Evolutionary conservation across 1,140 invertebrate genomes (phyloP).

Genomic region (Bombus picipes): DNA sequence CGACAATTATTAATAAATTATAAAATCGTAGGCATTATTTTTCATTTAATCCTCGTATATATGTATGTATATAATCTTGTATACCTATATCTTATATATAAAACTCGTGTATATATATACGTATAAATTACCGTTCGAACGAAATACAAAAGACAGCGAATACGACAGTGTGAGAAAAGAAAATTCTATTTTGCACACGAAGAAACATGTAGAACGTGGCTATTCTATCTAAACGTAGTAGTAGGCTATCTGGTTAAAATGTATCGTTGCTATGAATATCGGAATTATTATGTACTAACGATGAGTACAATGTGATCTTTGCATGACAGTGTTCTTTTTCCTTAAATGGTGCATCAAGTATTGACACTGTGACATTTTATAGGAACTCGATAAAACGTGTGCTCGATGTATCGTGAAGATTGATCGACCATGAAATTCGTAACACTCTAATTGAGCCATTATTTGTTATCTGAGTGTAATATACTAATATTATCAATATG

Average conservation of each 20-base stretch:
- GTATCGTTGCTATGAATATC: conserved; percentile 11
- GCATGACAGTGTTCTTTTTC: conserved; percentile 18
- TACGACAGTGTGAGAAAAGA: background rate
- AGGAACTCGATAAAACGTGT: conserved; percentile 18
- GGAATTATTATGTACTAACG: background rate
- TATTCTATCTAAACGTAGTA: background rate
- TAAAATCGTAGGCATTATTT: background rate
- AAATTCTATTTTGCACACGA: background rate
- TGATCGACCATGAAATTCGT: conserved; percentile 45
- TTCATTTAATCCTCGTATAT: background rate
- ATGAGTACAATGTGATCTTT: conserved; percentile 11
- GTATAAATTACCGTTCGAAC: background rate
- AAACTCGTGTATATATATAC: background rate
- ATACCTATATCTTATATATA: background rate
- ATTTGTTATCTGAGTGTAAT: conserved; percentile 67
- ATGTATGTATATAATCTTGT: background rate
- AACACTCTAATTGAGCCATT: conserved; percentile 52
- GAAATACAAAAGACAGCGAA: background rate
- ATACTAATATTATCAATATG: conserved; percentile 11
- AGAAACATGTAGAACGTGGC: conserved; percentile 22
- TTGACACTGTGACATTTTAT: background rate
- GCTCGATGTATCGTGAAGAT: conserved; percentile 4
- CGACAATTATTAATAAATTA: background rate
- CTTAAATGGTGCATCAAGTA: background rate
- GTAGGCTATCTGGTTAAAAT: background rate